A percentile compares a stretch with the other conserved stretches of the same genome.
These are phyloP conservation scores for Julus scandinavius DNA, from an alignment of 2,888 invertebrate genomes.

Conservation along the genomic window DNA sequence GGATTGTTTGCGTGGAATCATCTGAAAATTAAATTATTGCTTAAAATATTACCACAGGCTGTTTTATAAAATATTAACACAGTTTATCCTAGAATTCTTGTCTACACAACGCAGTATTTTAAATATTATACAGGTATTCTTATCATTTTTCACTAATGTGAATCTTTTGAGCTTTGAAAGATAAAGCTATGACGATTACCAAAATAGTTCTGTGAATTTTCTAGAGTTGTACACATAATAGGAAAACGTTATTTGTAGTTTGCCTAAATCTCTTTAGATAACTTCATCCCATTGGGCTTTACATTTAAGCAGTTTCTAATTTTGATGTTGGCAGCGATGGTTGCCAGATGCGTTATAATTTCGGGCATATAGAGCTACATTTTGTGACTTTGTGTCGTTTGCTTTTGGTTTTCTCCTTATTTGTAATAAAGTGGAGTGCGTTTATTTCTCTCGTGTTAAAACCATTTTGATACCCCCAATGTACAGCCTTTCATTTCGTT, in stretches of 20 bases:
- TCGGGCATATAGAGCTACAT: not conserved
- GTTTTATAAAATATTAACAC: no score
- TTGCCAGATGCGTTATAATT: conserved; percentile 14
- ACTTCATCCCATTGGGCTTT: not conserved
- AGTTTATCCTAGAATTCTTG: no score
- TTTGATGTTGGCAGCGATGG: not conserved
- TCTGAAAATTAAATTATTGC: no score
- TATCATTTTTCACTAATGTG: not conserved
- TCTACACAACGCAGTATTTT: no score
- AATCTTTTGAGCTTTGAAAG: not conserved
- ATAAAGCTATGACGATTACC: not conserved
- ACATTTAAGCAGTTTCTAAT: conserved; percentile 8
- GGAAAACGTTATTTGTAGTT: not conserved
- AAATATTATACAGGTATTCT: no score
- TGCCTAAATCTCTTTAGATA: not conserved
- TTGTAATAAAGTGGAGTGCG: not conserved
- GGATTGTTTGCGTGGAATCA: no score
- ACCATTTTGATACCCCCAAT: not conserved
- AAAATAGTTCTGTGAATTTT: not conserved
- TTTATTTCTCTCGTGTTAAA: not conserved
- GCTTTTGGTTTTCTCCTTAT: conserved; percentile 10
- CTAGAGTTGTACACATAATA: not conserved
- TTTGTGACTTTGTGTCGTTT: not conserved
- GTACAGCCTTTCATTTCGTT: not conserved
- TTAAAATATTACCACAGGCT: no score